Percentiles rank a stretch among this genome's conserved stretches.
Evolutionary conservation across 2,888 invertebrate genomes (phyloP).

Genomic region (Alentia gelatinosa): DNA sequence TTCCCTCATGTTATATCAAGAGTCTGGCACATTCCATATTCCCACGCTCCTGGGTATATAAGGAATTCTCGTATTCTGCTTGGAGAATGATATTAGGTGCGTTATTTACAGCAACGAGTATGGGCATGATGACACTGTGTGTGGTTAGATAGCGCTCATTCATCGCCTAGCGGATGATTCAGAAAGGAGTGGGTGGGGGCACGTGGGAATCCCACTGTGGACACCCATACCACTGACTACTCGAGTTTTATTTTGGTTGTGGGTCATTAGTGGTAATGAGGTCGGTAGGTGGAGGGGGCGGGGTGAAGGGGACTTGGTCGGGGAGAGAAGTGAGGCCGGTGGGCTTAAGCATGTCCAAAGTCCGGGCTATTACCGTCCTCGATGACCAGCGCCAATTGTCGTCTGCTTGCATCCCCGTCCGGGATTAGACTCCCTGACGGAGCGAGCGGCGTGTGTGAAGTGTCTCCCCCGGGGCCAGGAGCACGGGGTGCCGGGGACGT

Average conservation of each 20-base stretch:
- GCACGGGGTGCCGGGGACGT: neutral
- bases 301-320: neutral
- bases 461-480: neutral
- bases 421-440: neutral
- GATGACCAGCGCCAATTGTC: neutral
- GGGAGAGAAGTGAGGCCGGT: neutral
- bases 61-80: no score
- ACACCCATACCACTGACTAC: neutral
- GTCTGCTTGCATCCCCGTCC: neutral
- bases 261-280: slow-evolving; percentile 14
- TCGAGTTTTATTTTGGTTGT: neutral
- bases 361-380: neutral
- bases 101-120: no score
- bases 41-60: no score
- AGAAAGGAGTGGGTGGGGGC: neutral
- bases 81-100: no score
- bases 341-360: no score
- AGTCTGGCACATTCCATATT: no score
- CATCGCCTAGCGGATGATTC: neutral
- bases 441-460: neutral
- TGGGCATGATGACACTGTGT: slow-evolving; percentile 1
- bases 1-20: no score
- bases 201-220: neutral
- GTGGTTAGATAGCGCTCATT: neutral
- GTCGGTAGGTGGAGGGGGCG: neutral